Evolutionary conservation across 2,888 invertebrate species (phyloP).

Genomic region (Holacanthella duospinosa): DNA sequence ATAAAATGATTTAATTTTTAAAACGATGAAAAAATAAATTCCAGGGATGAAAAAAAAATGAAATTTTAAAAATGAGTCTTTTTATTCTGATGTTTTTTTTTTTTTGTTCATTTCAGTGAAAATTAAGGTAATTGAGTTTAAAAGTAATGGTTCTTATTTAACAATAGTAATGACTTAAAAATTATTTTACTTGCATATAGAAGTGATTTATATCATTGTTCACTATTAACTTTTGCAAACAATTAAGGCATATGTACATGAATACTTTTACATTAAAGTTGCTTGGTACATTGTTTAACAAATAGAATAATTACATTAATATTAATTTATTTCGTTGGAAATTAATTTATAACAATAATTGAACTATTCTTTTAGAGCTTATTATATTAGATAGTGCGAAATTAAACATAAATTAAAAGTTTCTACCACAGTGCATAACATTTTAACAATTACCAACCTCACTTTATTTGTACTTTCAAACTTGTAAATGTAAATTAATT

Average conservation of each 20-base stretch:
- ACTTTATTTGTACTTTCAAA: no score
- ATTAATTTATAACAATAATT: no score
- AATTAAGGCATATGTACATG: conserved; percentile 4
- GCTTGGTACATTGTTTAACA: background rate
- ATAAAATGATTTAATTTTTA: no score
- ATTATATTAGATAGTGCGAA: no score
- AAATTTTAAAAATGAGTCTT: background rate
- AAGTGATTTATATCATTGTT: background rate
- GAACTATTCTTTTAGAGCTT: no score
- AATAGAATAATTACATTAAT: background rate
- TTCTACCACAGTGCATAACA: no score
- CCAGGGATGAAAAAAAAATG: no score
- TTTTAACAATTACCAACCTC: no score
- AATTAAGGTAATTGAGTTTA: no score
- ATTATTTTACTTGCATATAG: background rate
- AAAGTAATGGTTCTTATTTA: background rate
- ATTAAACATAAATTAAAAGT: no score
- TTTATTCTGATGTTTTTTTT: background rate
- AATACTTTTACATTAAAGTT: background rate
- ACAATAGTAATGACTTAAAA: background rate
- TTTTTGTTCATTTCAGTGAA: background rate
- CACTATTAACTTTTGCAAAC: background rate
- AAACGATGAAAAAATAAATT: no score
- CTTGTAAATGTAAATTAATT: no score
- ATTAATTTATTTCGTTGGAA: background rate